Percentiles rank a stretch among this genome's conserved stretches.
Conservation (phyloP, 2,797 vertebrate species). For the Holocentrus rufus region DNA sequence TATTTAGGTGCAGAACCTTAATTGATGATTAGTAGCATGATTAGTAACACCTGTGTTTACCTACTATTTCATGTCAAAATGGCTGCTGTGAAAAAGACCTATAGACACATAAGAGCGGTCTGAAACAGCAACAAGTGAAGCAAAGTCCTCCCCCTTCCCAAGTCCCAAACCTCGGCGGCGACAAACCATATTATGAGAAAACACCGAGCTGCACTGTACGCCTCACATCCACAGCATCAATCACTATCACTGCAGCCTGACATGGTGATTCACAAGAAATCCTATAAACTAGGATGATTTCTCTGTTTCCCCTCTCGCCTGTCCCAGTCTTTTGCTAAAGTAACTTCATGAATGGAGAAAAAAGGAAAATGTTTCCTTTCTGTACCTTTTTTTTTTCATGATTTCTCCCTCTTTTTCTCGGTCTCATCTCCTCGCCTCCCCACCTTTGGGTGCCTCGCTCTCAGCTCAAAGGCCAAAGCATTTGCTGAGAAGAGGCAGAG, state of each 20-base stretch:
- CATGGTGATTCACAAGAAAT: slow-evolving; percentile 22
- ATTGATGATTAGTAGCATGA: too few species aligned
- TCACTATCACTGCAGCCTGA: slow-evolving; percentile 13
- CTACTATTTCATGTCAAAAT: too few species aligned
- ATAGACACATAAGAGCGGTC: too few species aligned
- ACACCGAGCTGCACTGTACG: not conserved
- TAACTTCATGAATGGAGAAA: not conserved
- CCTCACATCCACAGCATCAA: slow-evolving; percentile 6
- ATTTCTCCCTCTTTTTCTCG: slow-evolving; percentile 22
- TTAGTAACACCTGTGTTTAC: too few species aligned
- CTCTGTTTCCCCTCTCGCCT: too few species aligned
- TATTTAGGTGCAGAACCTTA: too few species aligned
- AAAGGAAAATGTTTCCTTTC: not conserved
- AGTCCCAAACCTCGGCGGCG: not conserved
- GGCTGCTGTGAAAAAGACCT: too few species aligned
- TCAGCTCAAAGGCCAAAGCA: slow-evolving; percentile 56
- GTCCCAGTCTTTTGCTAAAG: slow-evolving; percentile 11
- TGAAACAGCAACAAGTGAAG: not conserved
- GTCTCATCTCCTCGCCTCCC: slow-evolving; percentile 37
- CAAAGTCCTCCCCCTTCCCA: not conserved
- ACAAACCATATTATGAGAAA: slow-evolving; percentile 2
- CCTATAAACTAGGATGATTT: slow-evolving; percentile 5
- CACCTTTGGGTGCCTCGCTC: slow-evolving; percentile 9
- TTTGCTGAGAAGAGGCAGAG: slow-evolving; percentile 37
- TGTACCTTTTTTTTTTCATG: not conserved